Conservation (phyloP, 2,797 vertebrate genomes). For the Gila robusta region DNA sequence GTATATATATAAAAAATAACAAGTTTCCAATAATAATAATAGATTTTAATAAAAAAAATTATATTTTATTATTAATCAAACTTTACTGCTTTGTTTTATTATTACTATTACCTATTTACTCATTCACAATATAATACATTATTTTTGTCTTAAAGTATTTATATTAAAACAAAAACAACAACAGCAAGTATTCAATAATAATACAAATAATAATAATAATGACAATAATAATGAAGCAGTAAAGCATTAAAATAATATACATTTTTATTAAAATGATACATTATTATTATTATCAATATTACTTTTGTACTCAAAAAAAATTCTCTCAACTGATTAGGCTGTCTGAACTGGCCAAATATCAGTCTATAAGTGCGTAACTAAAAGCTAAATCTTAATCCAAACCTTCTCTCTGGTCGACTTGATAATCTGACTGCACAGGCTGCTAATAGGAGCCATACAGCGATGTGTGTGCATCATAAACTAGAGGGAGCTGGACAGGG, state of each 20-base stretch:
- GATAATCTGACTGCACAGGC: conserved; percentile 3
- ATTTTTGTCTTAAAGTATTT: neutral
- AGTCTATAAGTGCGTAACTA: neutral
- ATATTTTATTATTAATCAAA: neutral
- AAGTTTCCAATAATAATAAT: neutral
- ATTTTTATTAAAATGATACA: too few relatives aligned
- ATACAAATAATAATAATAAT: neutral
- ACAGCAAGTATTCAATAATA: neutral
- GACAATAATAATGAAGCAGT: neutral
- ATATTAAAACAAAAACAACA: too few relatives aligned
- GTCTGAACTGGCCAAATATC: neutral
- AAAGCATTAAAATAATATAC: neutral
- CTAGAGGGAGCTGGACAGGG: conserved; percentile 44
- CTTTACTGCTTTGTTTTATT: neutral
- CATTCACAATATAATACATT: neutral
- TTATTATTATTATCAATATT: neutral
- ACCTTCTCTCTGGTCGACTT: neutral
- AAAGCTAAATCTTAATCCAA: neutral
- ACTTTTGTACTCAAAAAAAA: too few relatives aligned
- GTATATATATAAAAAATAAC: neutral
- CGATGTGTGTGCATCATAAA: conserved; percentile 29
- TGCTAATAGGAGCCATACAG: conserved; percentile 40
- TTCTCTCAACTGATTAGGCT: neutral
- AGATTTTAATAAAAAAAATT: neutral
- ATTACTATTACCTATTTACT: neutral